phyloP scores from a whole-genome alignment of 2,888 invertebrate species.

The Crossocerus cetratus region DNA sequence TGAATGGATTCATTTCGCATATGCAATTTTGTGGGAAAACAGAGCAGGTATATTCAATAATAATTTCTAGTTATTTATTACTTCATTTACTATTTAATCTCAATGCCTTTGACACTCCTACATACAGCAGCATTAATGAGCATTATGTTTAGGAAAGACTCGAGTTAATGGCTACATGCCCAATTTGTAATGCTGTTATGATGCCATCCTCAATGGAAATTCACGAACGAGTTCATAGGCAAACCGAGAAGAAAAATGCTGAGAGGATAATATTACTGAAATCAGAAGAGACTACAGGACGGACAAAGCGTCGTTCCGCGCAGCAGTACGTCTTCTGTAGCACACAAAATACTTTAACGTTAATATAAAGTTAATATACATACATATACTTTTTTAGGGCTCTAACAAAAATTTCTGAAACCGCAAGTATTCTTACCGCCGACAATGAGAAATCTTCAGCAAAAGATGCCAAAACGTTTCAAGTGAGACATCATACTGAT shows the following conservation, averaged over 20 bases:
- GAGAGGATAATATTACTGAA: slow-evolving; percentile 24
- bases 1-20: slow-evolving; percentile 82
- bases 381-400: slow-evolving; percentile 64
- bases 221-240: slow-evolving; percentile 79
- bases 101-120: not conserved
- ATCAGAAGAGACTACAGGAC: slow-evolving; percentile 11
- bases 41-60: slow-evolving; percentile 72
- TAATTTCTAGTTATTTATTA: slow-evolving; percentile 5
- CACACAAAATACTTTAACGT: slow-evolving; percentile 19
- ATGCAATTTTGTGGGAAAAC: slow-evolving; percentile 81
- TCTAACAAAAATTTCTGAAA: slow-evolving; percentile 68
- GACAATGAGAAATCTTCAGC: slow-evolving; percentile 38
- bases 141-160: slow-evolving; percentile 64
- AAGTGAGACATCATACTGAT: too few species aligned
- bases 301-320: slow-evolving; percentile 76
- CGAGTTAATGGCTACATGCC: slow-evolving; percentile 78
- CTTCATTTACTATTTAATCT: not conserved
- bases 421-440: slow-evolving; percentile 59
- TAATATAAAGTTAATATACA: not conserved
- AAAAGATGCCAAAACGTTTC: slow-evolving; percentile 44
- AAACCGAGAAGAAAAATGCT: slow-evolving; percentile 59
- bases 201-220: slow-evolving; percentile 80
- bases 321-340: slow-evolving; percentile 70
- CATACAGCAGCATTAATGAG: slow-evolving; percentile 4
- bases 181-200: slow-evolving; percentile 79